A percentile compares a stretch with the other conserved stretches of the same genome.
Conservation (phyloP, 2,113 vertebrate species). For the Aegotheles bennettii region DNA sequence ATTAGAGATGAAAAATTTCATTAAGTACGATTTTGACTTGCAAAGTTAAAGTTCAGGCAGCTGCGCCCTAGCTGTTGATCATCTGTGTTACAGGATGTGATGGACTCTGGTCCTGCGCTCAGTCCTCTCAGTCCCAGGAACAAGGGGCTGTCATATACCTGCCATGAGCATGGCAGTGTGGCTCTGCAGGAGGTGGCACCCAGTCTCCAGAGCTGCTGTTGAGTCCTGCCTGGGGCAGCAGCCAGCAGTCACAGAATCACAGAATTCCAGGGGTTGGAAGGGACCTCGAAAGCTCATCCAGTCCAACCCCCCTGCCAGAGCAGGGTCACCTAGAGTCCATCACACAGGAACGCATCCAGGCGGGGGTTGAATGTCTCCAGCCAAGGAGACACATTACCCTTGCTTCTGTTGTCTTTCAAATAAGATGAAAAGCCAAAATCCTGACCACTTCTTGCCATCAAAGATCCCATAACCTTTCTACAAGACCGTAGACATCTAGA, state of each 20-base stretch:
- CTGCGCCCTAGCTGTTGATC: background rate
- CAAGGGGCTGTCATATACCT: background rate
- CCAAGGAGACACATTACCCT: no score
- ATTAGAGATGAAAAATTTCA: background rate
- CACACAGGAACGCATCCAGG: no score
- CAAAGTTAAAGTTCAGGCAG: background rate
- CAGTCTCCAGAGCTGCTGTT: background rate
- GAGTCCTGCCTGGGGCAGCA: background rate
- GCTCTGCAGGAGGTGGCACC: background rate
- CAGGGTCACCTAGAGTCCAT: no score
- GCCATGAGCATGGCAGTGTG: accelerated
- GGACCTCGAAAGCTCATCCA: no score
- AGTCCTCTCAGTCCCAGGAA: background rate
- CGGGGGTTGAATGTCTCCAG: no score
- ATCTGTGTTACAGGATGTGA: background rate
- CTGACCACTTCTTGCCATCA: background rate
- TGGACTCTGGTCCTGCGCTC: background rate
- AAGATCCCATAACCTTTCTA: background rate
- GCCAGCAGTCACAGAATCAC: background rate
- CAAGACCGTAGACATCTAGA: background rate
- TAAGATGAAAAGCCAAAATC: background rate
- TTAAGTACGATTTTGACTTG: background rate
- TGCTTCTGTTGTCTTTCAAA: background rate
- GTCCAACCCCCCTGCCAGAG: no score
- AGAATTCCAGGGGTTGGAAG: no score